These are phyloP conservation scores for Carterocephalus palaemon DNA, from an alignment of 2,888 invertebrate species.

Conservation along the genomic window DNA sequence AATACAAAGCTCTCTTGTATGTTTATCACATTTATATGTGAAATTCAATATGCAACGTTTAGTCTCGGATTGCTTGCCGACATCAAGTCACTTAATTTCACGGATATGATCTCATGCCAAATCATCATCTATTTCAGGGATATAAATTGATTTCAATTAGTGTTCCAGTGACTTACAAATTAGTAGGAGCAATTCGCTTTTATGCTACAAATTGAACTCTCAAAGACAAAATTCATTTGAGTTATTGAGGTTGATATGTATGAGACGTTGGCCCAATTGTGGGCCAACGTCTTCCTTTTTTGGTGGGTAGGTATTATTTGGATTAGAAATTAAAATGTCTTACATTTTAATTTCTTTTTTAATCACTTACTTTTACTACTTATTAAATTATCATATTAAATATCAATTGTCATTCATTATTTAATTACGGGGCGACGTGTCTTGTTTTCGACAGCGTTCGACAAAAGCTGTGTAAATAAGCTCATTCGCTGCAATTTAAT, in stretches of 20 bases:
- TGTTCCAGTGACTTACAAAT: slow-evolving; percentile 52
- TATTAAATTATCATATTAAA: no score
- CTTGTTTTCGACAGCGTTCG: slow-evolving; percentile 6
- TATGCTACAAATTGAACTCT: slow-evolving; percentile 18
- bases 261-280: background rate
- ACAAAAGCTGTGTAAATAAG: slow-evolving; percentile 24
- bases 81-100: slow-evolving; percentile 16
- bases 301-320: no score
- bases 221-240: slow-evolving; percentile 16
- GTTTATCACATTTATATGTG: slow-evolving; percentile 19
- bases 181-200: slow-evolving; percentile 39
- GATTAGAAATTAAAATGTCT: no score
- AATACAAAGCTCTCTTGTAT: slow-evolving; percentile 15
- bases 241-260: slow-evolving; percentile 7
- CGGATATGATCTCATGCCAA: slow-evolving; percentile 25
- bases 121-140: slow-evolving; percentile 22
- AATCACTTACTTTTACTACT: no score
- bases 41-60: slow-evolving; percentile 18
- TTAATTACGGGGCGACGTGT: background rate
- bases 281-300: no score
- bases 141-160: slow-evolving; percentile 57
- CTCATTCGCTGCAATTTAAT: slow-evolving; percentile 20
- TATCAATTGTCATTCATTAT: background rate
- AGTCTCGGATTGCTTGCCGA: slow-evolving; percentile 18
- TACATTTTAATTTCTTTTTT: no score